Percentiles rank a stretch among this genome's conserved stretches.
phyloP scores from a whole-genome alignment of 2,888 invertebrate species.

The Parnassius smintheus region DNA sequence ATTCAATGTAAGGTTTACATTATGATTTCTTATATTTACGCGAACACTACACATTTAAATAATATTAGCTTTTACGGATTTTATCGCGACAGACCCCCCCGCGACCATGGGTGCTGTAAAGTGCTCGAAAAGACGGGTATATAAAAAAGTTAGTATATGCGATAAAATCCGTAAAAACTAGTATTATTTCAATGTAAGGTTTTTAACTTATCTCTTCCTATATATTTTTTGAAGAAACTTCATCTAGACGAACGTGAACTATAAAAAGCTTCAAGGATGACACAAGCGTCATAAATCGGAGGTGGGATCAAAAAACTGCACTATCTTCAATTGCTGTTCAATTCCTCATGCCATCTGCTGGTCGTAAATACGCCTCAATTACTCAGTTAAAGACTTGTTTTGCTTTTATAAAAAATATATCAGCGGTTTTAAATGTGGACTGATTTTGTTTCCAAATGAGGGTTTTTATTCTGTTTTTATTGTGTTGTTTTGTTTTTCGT shows the following conservation, averaged over 20 bases:
- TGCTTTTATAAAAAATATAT: conserved; percentile 58
- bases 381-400: conserved; percentile 62
- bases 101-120: no score
- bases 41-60: no score
- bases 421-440: conserved; percentile 45
- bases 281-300: conserved; percentile 65
- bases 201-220: conserved; percentile 46
- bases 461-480: conserved; percentile 45
- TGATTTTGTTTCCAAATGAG: conserved; percentile 61
- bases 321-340: conserved; percentile 65
- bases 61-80: no score
- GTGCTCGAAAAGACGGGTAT: no score
- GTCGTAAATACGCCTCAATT: conserved; percentile 75
- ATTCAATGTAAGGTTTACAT: no score
- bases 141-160: no score
- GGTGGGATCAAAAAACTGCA: conserved; percentile 58
- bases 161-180: no score
- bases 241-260: conserved; percentile 46
- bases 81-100: no score
- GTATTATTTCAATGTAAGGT: no score
- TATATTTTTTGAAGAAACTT: conserved; percentile 49
- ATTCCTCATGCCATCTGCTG: conserved; percentile 54
- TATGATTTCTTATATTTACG: no score
- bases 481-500: conserved; percentile 29
- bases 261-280: conserved; percentile 56